Conservation (phyloP, 1,140 invertebrate genomes). For the Gryon sp. region DNA sequence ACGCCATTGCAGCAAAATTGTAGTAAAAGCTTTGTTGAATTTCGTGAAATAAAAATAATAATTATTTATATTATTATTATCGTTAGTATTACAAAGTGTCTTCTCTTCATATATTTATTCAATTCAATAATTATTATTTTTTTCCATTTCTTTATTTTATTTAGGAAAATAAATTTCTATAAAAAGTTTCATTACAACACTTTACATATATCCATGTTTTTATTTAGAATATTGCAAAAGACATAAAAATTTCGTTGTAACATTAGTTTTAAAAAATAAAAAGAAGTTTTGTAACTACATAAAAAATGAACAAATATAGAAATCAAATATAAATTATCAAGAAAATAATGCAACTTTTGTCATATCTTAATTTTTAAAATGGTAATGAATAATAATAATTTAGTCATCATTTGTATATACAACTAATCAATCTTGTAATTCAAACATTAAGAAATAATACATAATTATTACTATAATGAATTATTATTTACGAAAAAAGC, state of each 20-base stretch:
- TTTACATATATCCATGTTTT: constrained; percentile 8
- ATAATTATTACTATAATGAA: constrained; percentile 56
- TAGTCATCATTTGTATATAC: constrained; percentile 23
- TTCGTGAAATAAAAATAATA: constrained; percentile 23
- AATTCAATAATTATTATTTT: not conserved
- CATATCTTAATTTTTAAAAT: constrained; percentile 1
- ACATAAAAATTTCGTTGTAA: constrained; percentile 37
- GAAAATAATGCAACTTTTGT: constrained; percentile 14
- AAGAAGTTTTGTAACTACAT: no score
- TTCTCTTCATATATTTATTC: constrained; percentile 28
- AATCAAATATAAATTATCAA: not conserved
- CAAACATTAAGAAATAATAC: constrained; percentile 39
- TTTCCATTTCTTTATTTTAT: constrained; percentile 7
- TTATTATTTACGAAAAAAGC: constrained; percentile 43
- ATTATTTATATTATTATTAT: constrained; percentile 2
- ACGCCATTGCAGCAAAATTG: constrained; percentile 46
- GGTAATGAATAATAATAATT: constrained; percentile 6
- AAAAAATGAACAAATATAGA: constrained; percentile 1
- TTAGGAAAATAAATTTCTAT: constrained; percentile 44
- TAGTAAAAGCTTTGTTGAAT: constrained; percentile 28
- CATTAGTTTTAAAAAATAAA: constrained; percentile 3
- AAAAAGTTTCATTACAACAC: constrained; percentile 39
- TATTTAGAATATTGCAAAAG: constrained; percentile 27
- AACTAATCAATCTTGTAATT: constrained; percentile 51
- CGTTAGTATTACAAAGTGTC: constrained; percentile 33